Conservation (phyloP, 2,797 vertebrate genomes). For the Rhyacichthys aspro region DNA sequence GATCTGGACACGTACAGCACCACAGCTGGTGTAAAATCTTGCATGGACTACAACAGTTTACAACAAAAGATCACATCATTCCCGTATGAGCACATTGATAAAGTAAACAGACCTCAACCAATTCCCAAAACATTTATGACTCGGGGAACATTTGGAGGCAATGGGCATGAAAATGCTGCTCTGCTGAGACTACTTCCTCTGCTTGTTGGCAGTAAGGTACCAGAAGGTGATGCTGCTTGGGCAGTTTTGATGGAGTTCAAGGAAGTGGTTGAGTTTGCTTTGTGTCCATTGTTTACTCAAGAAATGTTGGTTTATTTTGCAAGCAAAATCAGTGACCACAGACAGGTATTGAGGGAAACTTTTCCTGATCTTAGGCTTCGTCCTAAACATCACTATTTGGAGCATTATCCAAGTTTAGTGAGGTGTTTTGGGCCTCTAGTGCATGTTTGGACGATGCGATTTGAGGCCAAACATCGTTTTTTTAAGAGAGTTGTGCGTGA, state of each 20-base stretch:
- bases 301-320: slow-evolving; percentile 23
- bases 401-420: slow-evolving; percentile 10
- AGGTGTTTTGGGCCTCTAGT: slow-evolving; percentile 18
- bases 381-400: slow-evolving; percentile 35
- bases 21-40: no score
- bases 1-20: no score
- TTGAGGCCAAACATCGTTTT: slow-evolving; percentile 12
- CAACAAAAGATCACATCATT: no score
- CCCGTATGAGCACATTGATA: no score
- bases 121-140: slow-evolving; percentile 22
- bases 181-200: slow-evolving; percentile 28
- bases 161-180: slow-evolving; percentile 39
- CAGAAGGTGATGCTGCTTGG: slow-evolving; percentile 30
- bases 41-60: no score
- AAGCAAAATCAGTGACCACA: slow-evolving; percentile 31
- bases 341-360: slow-evolving; percentile 27
- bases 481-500: slow-evolving; percentile 30
- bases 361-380: slow-evolving; percentile 9
- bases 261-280: slow-evolving; percentile 33
- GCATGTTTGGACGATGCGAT: slow-evolving; percentile 21
- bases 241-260: slow-evolving; percentile 42
- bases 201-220: slow-evolving; percentile 29
- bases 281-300: slow-evolving; percentile 28
- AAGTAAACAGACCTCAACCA: no score
- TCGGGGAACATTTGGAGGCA: slow-evolving; percentile 30